A percentile compares a stretch with the other conserved stretches of the same genome.
Evolutionary conservation across 2,113 vertebrate species (phyloP).

Genomic region (Atherinomorus stipes): DNA sequence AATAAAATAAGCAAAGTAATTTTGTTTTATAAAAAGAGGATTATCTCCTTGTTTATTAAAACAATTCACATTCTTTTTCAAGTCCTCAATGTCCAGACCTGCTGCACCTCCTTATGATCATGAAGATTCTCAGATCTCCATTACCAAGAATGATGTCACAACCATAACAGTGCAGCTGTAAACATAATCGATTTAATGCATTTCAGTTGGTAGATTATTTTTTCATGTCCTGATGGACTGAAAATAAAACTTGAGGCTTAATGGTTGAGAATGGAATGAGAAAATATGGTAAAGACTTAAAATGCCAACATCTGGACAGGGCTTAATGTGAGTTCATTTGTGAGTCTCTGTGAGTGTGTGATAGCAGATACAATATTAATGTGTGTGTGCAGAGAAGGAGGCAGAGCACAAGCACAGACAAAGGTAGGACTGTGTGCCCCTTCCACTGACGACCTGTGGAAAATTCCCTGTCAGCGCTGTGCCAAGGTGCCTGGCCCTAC

Average conservation of each 20-base stretch:
- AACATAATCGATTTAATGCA: slow-evolving; percentile 3
- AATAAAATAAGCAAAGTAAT: too few relatives aligned
- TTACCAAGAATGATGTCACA: slow-evolving; percentile 31
- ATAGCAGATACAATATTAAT: slow-evolving; percentile 42
- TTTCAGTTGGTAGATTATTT: slow-evolving; percentile 27
- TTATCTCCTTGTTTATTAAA: slow-evolving; percentile 12
- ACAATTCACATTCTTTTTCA: not conserved
- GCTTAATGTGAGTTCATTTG: slow-evolving; percentile 34
- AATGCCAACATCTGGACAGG: slow-evolving; percentile 64
- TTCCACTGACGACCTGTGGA: slow-evolving; percentile 75
- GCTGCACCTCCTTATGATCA: slow-evolving; percentile 43
- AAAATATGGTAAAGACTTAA: slow-evolving; percentile 40
- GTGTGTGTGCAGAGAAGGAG: slow-evolving; percentile 57
- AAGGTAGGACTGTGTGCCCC: slow-evolving; percentile 77
- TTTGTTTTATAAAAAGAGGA: too few relatives aligned
- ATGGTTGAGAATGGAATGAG: slow-evolving; percentile 18
- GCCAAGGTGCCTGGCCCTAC: slow-evolving; percentile 70
- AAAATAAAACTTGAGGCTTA: slow-evolving; percentile 39
- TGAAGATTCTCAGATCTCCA: slow-evolving; percentile 13
- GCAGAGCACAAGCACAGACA: slow-evolving; percentile 69
- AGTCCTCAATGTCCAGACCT: not conserved
- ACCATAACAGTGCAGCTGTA: slow-evolving; percentile 14
- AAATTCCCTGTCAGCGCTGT: slow-evolving; percentile 72
- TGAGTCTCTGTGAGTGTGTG: slow-evolving; percentile 25
- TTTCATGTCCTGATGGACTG: slow-evolving; percentile 12